Conservation (phyloP, 2,113 vertebrate genomes). For the Rhodinocichla rosea region DNA sequence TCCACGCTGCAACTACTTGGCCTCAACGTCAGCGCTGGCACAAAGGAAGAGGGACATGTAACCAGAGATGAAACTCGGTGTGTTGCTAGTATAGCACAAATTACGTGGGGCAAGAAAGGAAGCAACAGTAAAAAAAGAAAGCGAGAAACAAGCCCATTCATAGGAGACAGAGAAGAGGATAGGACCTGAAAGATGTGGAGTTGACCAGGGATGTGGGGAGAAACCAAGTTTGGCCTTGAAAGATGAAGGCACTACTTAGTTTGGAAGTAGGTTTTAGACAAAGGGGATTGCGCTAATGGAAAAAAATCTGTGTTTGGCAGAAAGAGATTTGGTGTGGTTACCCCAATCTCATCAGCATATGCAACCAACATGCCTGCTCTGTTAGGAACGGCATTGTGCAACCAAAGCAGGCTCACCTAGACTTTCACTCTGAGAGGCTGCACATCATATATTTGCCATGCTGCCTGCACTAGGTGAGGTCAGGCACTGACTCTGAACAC, state of each 20-base stretch:
- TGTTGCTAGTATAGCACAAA: neutral
- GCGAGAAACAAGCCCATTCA: neutral
- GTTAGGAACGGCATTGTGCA: neutral
- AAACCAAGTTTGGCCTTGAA: neutral
- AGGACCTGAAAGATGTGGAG: neutral
- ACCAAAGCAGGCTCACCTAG: neutral
- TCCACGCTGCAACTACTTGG: neutral
- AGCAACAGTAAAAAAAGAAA: neutral
- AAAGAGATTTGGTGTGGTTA: neutral
- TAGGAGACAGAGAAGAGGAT: neutral
- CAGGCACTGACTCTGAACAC: neutral
- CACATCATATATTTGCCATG: neutral
- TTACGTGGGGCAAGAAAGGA: neutral
- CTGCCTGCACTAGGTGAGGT: neutral
- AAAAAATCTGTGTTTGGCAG: neutral
- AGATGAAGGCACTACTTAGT: neutral
- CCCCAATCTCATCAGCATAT: accelerated
- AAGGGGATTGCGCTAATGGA: neutral
- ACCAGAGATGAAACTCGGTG: neutral
- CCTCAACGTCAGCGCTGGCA: accelerated
- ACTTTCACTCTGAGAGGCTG: neutral
- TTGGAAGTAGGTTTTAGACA: neutral
- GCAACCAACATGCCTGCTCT: neutral
- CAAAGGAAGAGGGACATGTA: neutral
- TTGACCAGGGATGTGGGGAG: neutral